These are phyloP conservation scores for Etheostoma perlongum DNA, from an alignment of 2,797 vertebrate genomes.

Conservation along the genomic window DNA sequence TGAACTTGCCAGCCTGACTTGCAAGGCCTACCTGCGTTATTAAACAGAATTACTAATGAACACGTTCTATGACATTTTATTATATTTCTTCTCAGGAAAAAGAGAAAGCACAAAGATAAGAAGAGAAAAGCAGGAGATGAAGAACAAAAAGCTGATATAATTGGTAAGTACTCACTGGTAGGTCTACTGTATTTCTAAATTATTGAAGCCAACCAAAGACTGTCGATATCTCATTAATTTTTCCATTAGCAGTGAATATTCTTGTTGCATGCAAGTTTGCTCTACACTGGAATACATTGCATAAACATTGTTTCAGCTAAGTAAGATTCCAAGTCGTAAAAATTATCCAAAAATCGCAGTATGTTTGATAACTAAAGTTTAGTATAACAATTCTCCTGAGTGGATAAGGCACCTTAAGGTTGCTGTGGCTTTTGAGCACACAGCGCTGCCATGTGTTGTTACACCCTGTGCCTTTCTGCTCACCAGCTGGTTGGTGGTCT, in stretches of 20 bases:
- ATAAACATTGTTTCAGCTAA: too few relatives aligned
- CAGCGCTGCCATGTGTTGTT: background rate
- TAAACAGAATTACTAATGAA: background rate
- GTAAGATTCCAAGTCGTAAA: too few relatives aligned
- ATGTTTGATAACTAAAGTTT: background rate
- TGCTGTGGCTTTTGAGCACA: background rate
- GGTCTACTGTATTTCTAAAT: background rate
- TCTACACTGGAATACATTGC: too few relatives aligned
- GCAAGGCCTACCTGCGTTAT: background rate
- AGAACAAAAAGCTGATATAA: constrained; percentile 87
- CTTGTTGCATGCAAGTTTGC: background rate
- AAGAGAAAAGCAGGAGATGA: constrained; percentile 89
- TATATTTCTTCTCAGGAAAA: constrained; percentile 84
- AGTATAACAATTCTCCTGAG: background rate
- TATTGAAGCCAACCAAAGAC: background rate
- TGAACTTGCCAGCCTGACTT: background rate
- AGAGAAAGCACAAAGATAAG: constrained; percentile 90
- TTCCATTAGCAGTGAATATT: background rate
- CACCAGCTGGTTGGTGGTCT: constrained; percentile 93
- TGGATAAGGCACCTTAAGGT: background rate
- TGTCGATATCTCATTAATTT: background rate
- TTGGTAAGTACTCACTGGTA: constrained; percentile 83
- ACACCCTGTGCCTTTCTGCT: constrained; percentile 33
- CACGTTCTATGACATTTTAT: background rate
- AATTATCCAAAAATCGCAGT: too few relatives aligned